These are phyloP conservation scores for Liodrosophila aerea DNA, from an alignment of 2,888 invertebrate species.

Conservation along the genomic window DNA sequence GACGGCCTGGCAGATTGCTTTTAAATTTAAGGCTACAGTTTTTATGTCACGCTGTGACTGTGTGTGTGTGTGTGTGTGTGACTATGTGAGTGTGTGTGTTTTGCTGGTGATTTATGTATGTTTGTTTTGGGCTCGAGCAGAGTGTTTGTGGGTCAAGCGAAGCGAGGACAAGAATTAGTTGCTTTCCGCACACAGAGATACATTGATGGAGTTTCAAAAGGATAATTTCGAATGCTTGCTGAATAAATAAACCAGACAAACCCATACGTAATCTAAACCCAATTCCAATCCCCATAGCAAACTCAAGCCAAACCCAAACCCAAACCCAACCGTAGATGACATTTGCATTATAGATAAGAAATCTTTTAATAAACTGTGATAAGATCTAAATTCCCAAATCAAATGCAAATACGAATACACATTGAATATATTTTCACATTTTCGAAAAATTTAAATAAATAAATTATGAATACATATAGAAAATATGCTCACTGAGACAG, in stretches of 20 bases:
- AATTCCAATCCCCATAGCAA: slow-evolving; percentile 1
- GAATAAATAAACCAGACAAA: slow-evolving; percentile 57
- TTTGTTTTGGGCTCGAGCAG: slow-evolving; percentile 50
- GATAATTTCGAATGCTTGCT: slow-evolving; percentile 50
- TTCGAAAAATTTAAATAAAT: slow-evolving; percentile 64
- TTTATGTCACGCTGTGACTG: slow-evolving; percentile 32
- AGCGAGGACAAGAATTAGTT: slow-evolving; percentile 74
- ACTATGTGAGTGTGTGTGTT: slow-evolving; percentile 43
- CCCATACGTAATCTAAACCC: too few species aligned
- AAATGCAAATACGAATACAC: slow-evolving; percentile 63
- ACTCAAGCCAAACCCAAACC: slow-evolving; percentile 9
- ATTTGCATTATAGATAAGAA: slow-evolving; percentile 49
- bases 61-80: too few species aligned
- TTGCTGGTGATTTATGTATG: slow-evolving; percentile 64
- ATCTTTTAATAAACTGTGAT: slow-evolving; percentile 63
- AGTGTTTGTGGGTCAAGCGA: slow-evolving; percentile 48
- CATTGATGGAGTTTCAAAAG: slow-evolving; percentile 42
- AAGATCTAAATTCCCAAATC: slow-evolving; percentile 66
- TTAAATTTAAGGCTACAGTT: slow-evolving; percentile 68
- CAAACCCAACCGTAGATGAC: slow-evolving; percentile 31
- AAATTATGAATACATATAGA: slow-evolving; percentile 43
- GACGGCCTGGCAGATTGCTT: slow-evolving; percentile 66
- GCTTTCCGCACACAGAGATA: slow-evolving; percentile 8
- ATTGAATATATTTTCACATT: slow-evolving; percentile 53
- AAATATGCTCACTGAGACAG: slow-evolving; percentile 26